A percentile compares a stretch with the other conserved stretches of the same genome.
Evolutionary conservation across 2,113 vertebrate genomes (phyloP).

Genomic region (Mobula birostris): DNA sequence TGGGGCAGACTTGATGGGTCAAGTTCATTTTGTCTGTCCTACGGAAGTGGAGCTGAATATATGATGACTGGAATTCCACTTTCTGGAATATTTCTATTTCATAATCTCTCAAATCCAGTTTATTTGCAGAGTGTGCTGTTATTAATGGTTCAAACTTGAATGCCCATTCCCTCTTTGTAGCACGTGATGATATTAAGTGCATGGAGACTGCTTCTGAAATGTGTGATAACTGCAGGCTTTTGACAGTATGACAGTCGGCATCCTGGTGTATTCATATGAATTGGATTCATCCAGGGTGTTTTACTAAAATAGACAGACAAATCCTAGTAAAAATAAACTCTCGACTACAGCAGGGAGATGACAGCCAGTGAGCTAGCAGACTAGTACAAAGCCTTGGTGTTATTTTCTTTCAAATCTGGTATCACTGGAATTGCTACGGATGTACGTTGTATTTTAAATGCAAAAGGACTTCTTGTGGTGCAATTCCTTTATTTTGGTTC

Average conservation of each 20-base stretch:
- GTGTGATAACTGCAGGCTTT: not conserved
- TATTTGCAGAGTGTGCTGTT: conserved; percentile 13
- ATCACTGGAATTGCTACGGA: not conserved
- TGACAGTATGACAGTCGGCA: conserved; percentile 32
- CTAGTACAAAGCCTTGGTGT: not conserved
- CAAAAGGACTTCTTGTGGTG: not conserved
- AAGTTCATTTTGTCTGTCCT: not conserved
- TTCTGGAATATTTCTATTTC: conserved; percentile 12
- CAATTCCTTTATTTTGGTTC: not conserved
- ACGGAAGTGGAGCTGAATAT: not conserved
- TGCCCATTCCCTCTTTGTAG: not conserved
- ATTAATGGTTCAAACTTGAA: not conserved
- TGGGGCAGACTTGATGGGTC: too few species aligned
- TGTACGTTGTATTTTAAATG: not conserved
- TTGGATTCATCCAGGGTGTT: not conserved
- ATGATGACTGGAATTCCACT: not conserved
- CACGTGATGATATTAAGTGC: not conserved
- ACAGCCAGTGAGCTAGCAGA: not conserved
- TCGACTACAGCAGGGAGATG: not conserved
- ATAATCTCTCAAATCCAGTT: not conserved
- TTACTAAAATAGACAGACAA: not conserved
- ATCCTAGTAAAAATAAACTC: not conserved
- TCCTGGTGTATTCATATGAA: not conserved
- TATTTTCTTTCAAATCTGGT: conserved; percentile 1
- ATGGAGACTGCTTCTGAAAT: not conserved